These are phyloP conservation scores for Lasioglossum calceatum DNA, from an alignment of 2,888 invertebrate genomes.

Conservation along the genomic window DNA sequence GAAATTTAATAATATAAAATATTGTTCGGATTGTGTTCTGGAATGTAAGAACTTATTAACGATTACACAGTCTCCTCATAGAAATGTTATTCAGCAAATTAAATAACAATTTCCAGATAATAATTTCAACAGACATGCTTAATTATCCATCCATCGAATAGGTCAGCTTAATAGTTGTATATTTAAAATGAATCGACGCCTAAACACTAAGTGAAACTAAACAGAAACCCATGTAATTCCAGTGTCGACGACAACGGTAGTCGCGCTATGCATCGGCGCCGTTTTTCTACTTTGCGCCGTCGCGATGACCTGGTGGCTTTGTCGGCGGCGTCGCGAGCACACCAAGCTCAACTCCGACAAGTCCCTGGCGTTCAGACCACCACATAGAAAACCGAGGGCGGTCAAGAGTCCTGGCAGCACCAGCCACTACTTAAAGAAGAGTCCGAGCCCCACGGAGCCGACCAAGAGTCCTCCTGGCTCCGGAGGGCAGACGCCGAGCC, in stretches of 20 bases:
- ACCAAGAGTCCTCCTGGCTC: constrained; percentile 87
- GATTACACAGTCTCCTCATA: too few species aligned
- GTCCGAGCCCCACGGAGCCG: constrained; percentile 93
- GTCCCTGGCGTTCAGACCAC: constrained; percentile 89
- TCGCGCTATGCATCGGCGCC: constrained; percentile 88
- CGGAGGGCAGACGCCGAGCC: constrained; percentile 82
- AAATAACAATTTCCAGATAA: too few species aligned
- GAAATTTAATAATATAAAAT: too few species aligned
- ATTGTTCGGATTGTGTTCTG: too few species aligned
- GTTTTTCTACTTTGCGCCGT: constrained; percentile 87
- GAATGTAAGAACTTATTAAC: too few species aligned
- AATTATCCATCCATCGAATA: too few species aligned
- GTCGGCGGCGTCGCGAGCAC: constrained; percentile 86
- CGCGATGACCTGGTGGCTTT: constrained; percentile 88
- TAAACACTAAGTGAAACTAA: not conserved
- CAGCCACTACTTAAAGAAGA: constrained; percentile 95
- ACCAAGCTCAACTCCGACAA: constrained; percentile 86
- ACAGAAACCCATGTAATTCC: constrained; percentile 71
- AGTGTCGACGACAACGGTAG: constrained; percentile 86
- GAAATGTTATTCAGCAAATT: too few species aligned
- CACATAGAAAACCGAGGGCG: constrained; percentile 90
- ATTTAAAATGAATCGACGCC: not conserved
- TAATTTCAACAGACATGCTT: too few species aligned
- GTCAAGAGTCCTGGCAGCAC: constrained; percentile 94
- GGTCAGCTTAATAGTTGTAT: not conserved